phyloP scores from a whole-genome alignment of 1,140 invertebrate species.

The Cydia splendana region DNA sequence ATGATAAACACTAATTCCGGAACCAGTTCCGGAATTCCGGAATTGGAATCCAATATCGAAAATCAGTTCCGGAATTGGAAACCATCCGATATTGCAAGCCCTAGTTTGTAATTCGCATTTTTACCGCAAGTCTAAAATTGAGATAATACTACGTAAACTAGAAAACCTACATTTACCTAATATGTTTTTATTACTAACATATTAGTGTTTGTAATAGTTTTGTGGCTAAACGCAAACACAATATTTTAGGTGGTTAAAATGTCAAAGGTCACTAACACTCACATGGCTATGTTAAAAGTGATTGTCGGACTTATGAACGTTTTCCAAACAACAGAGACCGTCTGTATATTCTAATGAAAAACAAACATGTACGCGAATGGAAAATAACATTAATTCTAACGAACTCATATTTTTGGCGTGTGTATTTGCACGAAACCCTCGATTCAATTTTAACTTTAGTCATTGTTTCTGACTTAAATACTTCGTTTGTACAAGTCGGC shows the following conservation, averaged over 20 bases:
- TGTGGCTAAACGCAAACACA: background rate
- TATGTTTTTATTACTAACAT: background rate
- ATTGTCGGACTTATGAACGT: background rate
- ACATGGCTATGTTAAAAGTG: background rate
- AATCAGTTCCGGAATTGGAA: no score
- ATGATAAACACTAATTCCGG: no score
- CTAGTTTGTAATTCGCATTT: background rate
- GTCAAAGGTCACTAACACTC: constrained; percentile 7
- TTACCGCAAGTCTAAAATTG: background rate
- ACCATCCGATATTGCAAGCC: no score
- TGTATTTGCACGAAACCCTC: constrained; percentile 18
- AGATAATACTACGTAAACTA: no score
- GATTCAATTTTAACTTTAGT: constrained; percentile 18
- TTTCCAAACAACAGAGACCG: background rate
- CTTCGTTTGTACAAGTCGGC: constrained; percentile 7
- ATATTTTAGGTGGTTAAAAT: background rate
- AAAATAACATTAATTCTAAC: constrained; percentile 14
- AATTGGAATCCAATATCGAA: no score
- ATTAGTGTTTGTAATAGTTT: background rate
- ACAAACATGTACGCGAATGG: constrained; percentile 15
- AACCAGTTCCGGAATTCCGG: no score
- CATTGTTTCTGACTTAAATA: constrained; percentile 25
- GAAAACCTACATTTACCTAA: background rate
- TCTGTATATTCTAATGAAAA: constrained; percentile 10
- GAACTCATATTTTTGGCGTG: constrained; percentile 9